Evolutionary conservation across 2,113 vertebrate genomes (phyloP).

Genomic region (Ammospiza nelsoni): DNA sequence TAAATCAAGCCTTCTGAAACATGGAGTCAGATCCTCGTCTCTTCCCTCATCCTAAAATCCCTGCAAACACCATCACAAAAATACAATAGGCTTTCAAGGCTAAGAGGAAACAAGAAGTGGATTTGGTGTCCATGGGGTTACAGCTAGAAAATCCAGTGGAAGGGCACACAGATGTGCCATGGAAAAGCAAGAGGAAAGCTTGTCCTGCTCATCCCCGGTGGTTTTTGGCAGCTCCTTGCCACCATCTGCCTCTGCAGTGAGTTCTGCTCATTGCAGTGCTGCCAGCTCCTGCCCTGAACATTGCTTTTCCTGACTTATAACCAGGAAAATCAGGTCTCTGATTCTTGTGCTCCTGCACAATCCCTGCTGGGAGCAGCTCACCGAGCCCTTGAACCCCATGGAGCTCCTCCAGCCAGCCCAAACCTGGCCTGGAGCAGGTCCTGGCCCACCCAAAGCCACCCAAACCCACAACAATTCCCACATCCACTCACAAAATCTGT

Average conservation of each 20-base stretch:
- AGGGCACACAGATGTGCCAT: background rate
- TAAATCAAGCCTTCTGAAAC: too few relatives aligned
- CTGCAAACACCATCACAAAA: background rate
- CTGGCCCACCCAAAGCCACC: background rate
- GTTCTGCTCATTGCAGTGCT: background rate
- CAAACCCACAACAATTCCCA: background rate
- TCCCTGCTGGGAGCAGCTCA: background rate
- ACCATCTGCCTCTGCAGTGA: background rate
- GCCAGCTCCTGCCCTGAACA: background rate
- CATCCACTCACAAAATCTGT: fast-evolving
- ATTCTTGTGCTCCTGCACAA: background rate
- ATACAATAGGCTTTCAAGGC: background rate
- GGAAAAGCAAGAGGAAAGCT: background rate
- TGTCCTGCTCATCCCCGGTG: background rate
- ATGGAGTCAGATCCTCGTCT: too few relatives aligned
- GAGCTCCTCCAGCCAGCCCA: background rate
- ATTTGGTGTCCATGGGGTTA: background rate
- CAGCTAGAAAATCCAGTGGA: background rate
- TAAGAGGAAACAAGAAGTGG: background rate
- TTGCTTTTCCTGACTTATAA: fast-evolving
- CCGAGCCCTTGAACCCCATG: fast-evolving
- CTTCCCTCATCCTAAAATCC: too few relatives aligned
- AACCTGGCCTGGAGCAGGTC: fast-evolving
- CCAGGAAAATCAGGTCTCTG: background rate
- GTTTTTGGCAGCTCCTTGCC: background rate